Percentiles rank a stretch among this genome's conserved stretches.
Conservation (phyloP, 2,113 vertebrate genomes). For the Nesogale talazaci region DNA sequence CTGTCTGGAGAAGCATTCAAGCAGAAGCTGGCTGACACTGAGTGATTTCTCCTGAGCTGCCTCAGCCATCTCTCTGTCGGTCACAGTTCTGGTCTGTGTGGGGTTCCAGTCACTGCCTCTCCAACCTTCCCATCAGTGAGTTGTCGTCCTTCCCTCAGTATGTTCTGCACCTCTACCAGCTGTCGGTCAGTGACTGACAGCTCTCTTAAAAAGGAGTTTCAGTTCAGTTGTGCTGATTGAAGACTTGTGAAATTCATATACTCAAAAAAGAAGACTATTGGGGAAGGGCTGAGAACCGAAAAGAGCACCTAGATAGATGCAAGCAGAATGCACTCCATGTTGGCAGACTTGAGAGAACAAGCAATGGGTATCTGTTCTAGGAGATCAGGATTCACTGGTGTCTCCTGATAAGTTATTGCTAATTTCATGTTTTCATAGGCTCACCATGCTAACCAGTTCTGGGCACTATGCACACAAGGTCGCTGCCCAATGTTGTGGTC, state of each 20-base stretch:
- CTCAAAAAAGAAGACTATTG: neutral
- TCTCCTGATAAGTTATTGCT: neutral
- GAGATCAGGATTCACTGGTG: fast-evolving
- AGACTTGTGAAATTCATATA: neutral
- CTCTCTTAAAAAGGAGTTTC: slow-evolving; percentile 23
- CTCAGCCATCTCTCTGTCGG: slow-evolving; percentile 46
- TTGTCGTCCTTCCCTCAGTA: neutral
- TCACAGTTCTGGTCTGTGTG: neutral
- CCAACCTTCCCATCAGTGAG: neutral
- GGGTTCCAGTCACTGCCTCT: slow-evolving; percentile 36
- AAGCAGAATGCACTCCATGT: neutral
- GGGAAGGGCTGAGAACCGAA: neutral
- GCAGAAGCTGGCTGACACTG: slow-evolving; percentile 18
- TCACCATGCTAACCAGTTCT: neutral
- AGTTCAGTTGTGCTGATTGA: neutral
- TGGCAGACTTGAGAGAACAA: fast-evolving
- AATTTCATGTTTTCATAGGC: neutral
- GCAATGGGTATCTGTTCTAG: neutral
- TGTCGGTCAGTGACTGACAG: slow-evolving; percentile 27
- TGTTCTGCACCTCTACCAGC: neutral
- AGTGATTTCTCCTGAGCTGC: slow-evolving; percentile 46
- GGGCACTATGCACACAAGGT: neutral
- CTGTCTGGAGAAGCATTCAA: slow-evolving; percentile 47
- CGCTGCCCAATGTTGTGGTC: too few species aligned
- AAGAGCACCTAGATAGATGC: neutral